phyloP scores from a whole-genome alignment of 2,113 vertebrate species.

The Dunckerocampus dactyliophorus region DNA sequence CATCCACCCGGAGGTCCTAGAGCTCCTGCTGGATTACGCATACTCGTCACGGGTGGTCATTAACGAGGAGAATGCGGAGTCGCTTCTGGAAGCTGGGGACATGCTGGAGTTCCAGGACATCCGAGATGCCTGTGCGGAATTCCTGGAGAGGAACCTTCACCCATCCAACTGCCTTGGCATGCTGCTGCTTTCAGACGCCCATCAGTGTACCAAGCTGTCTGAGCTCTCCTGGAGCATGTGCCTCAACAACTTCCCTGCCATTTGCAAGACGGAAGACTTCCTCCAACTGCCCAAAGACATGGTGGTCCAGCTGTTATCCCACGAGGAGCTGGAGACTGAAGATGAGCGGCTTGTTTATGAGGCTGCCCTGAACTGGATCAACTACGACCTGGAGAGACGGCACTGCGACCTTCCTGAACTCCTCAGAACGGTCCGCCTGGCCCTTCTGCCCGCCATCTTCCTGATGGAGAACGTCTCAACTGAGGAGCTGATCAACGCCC shows the following conservation, averaged over 20 bases:
- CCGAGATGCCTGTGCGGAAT: conserved; percentile 80
- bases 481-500: conserved; percentile 75
- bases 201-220: conserved; percentile 77
- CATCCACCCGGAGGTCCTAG: conserved; percentile 80
- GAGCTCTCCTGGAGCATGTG: conserved; percentile 83
- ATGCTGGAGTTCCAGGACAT: conserved; percentile 86
- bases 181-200: conserved; percentile 79
- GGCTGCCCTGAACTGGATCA: conserved; percentile 80
- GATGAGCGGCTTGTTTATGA: conserved; percentile 81
- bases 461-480: conserved; percentile 77
- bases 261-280: conserved; percentile 81
- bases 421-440: conserved; percentile 75
- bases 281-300: conserved; percentile 79
- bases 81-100: conserved; percentile 80
- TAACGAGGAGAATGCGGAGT: conserved; percentile 83
- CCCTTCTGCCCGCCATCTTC: conserved; percentile 78
- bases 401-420: conserved; percentile 75
- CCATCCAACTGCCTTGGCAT: conserved; percentile 81
- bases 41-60: conserved; percentile 81
- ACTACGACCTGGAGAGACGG: conserved; percentile 74
- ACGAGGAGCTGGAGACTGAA: conserved; percentile 81
- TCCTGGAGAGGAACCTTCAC: conserved; percentile 80
- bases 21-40: conserved; percentile 80
- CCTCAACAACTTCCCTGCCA: conserved; percentile 79
- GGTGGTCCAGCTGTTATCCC: conserved; percentile 77